These are phyloP conservation scores for Chaetodon trifascialis DNA, from an alignment of 2,113 vertebrate species.

Conservation along the genomic window DNA sequence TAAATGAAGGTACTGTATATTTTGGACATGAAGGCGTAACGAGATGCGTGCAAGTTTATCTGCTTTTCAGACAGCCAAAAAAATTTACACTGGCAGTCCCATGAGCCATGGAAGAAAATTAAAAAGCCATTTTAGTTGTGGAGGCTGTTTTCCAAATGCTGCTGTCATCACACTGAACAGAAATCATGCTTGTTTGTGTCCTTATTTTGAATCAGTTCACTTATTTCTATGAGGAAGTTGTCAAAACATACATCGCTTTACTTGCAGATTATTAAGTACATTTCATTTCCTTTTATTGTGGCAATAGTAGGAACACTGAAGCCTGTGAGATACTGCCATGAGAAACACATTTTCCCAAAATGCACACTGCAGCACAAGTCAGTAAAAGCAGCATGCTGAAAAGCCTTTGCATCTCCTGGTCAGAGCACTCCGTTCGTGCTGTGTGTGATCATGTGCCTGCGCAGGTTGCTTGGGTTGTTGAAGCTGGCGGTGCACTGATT, in stretches of 20 bases:
- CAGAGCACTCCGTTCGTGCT: conserved; percentile 59
- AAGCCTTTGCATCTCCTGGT: conserved; percentile 9
- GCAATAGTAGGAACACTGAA: neutral
- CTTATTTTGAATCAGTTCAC: neutral
- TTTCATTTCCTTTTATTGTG: neutral
- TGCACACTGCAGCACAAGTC: conserved; percentile 6
- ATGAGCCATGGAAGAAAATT: neutral
- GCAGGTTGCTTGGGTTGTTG: conserved; percentile 85
- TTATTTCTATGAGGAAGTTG: neutral
- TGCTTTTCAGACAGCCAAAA: neutral
- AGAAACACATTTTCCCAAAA: neutral
- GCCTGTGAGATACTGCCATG: neutral
- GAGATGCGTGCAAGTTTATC: neutral
- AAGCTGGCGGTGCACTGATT: conserved; percentile 85
- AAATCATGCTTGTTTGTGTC: neutral
- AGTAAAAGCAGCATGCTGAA: neutral
- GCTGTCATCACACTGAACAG: neutral
- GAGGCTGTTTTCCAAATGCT: neutral
- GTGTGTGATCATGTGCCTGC: conserved; percentile 81
- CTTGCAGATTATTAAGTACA: neutral
- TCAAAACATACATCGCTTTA: neutral
- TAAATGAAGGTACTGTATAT: neutral
- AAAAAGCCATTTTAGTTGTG: conserved; percentile 13
- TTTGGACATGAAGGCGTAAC: neutral
- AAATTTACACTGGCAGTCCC: neutral